Evolutionary conservation across 2,113 vertebrate species (phyloP), one percentile per base, ranked within the genome.

Genomic region (Columba janthina): DNA sequence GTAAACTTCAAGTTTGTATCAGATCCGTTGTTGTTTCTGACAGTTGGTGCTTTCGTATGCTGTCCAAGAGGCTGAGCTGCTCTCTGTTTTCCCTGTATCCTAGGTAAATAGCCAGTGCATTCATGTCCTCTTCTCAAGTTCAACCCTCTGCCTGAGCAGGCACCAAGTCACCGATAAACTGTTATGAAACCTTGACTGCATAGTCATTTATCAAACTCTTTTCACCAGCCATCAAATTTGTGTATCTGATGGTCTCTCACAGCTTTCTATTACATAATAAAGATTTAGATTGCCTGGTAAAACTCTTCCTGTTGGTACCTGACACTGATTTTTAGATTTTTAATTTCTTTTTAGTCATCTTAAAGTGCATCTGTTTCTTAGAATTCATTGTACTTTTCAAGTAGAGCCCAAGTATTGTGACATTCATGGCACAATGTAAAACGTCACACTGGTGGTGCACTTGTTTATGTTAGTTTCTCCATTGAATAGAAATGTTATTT

Each of bases 31-130:
- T 38, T 91, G 54, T 56, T 93, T 91, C 48, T 89, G 51, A 14
- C 3, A 3, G 22, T 74, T 85, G 56, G 15, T 88, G 20, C 25
- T 85, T 71, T 88, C 57, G 1, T 81, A 10, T 62, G 44, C 60
- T 81, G 31, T 81, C 60, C 70, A 61, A 78, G 58, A 78, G 70
- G 36, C 91, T 85, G 73, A 75, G 25, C 85, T 79, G 72, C 75
- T 75, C 74, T 92, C 61, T 96, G 91, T 97, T 96, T 94, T 89
- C 81, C 44, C 71, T 79, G 89, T 95, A 92, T 96, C 95, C 95
- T 94, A 85, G 96, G 93, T 95, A 96, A 97, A 96, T 96, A 96
- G 20, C 85, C 74, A 21, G 46, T 76, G 70, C 22, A 19, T 90
- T 88, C 32, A 0, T 93, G 71, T 88, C 91, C 88, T 94, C 85